Conservation (phyloP, 2,113 vertebrate genomes). For the Toxostoma redivivum region DNA sequence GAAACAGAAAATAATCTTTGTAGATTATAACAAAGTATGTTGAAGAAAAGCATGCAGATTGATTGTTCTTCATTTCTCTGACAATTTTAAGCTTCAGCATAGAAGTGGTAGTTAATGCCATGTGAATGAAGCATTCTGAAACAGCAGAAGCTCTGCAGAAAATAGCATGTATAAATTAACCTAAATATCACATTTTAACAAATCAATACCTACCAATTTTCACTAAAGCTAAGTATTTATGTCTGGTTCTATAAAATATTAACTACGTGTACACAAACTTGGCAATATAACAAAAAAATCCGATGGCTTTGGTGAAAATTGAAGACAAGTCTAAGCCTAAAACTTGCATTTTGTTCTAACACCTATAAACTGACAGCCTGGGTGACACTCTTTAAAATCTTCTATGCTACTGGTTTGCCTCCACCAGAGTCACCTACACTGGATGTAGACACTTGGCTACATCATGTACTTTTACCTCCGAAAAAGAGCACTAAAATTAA, state of each 20-base stretch:
- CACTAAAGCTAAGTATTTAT: background rate
- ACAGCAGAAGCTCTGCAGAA: background rate
- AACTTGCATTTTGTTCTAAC: background rate
- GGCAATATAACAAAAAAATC: background rate
- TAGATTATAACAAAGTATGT: background rate
- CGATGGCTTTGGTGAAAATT: background rate
- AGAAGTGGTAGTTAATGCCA: rapidly evolving
- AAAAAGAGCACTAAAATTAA: slow-evolving; percentile 42
- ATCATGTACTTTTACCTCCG: background rate
- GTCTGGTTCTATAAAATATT: background rate
- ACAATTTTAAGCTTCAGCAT: background rate
- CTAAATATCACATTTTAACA: background rate
- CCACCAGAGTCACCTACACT: background rate
- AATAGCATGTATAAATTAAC: background rate
- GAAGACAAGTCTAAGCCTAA: background rate
- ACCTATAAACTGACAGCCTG: background rate
- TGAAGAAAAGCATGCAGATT: background rate
- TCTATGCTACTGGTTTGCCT: background rate
- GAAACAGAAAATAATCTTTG: background rate
- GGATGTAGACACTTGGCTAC: background rate
- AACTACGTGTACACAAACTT: background rate
- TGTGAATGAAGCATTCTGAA: background rate
- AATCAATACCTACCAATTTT: background rate
- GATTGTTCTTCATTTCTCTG: background rate
- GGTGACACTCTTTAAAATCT: background rate